These are phyloP conservation scores for Meloidogyne chitwoodi DNA, from an alignment of 1,140 invertebrate genomes.

Conservation along the genomic window DNA sequence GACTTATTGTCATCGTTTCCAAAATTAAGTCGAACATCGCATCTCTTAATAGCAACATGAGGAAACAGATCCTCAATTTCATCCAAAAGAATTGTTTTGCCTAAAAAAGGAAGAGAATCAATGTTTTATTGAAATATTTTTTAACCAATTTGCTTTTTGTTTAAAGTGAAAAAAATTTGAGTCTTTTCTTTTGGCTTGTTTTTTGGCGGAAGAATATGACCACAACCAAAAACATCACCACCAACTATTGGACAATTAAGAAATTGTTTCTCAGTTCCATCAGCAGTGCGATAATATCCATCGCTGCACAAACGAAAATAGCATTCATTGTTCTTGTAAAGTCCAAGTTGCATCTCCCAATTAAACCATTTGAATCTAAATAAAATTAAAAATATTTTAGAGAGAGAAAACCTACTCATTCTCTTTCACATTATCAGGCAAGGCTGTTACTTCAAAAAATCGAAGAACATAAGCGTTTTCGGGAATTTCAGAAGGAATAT, in stretches of 20 bases:
- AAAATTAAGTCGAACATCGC: not conserved
- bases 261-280: not conserved
- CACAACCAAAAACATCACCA: not conserved
- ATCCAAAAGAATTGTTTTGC: not conserved
- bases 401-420: not conserved
- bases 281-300: not conserved
- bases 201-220: not conserved
- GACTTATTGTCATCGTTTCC: not conserved
- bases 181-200: not conserved
- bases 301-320: not conserved
- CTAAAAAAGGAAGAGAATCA: not conserved
- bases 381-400: not conserved
- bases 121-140: not conserved
- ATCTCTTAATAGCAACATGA: not conserved
- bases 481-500: not conserved
- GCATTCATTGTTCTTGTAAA: not conserved
- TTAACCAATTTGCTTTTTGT: not conserved
- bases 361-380: not conserved
- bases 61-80: not conserved
- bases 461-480: not conserved
- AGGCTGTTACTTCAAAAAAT: not conserved
- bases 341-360: not conserved
- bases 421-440: not conserved
- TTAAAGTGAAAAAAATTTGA: not conserved
- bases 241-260: not conserved